phyloP scores from a whole-genome alignment of 2,888 invertebrate species.

The Lysandra bellargus region DNA sequence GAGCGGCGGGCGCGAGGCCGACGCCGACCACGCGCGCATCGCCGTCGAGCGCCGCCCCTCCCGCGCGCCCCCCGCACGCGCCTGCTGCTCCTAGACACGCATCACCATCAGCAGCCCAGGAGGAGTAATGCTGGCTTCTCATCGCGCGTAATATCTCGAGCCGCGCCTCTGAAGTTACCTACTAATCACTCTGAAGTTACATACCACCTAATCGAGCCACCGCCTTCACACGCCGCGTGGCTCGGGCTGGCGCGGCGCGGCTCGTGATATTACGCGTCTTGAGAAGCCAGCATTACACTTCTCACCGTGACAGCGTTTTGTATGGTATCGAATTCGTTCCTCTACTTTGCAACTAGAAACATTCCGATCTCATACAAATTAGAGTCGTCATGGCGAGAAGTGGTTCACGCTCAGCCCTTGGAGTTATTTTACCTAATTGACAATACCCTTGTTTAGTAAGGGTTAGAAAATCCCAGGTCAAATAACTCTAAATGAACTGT shows the following conservation, averaged over 20 bases:
- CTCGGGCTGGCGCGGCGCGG: no score
- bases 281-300: no score
- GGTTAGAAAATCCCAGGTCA: background rate
- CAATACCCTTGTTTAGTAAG: background rate
- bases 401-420: background rate
- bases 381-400: background rate
- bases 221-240: no score
- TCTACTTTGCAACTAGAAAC: background rate
- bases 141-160: no score
- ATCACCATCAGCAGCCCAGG: no score
- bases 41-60: slow-evolving; percentile 86
- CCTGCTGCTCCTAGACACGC: slow-evolving; percentile 67
- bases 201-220: no score
- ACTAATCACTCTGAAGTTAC: no score
- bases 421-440: background rate
- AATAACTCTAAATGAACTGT: background rate
- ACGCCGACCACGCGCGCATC: slow-evolving; percentile 79
- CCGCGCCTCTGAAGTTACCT: no score
- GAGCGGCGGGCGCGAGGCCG: slow-evolving; percentile 89
- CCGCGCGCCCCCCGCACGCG: slow-evolving; percentile 80
- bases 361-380: no score
- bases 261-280: no score
- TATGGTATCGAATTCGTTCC: background rate
- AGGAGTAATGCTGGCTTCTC: no score
- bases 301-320: background rate